A percentile compares a stretch with the other conserved stretches of the same genome.
phyloP scores from a whole-genome alignment of 2,888 invertebrate species.

The Alitta virens region DNA sequence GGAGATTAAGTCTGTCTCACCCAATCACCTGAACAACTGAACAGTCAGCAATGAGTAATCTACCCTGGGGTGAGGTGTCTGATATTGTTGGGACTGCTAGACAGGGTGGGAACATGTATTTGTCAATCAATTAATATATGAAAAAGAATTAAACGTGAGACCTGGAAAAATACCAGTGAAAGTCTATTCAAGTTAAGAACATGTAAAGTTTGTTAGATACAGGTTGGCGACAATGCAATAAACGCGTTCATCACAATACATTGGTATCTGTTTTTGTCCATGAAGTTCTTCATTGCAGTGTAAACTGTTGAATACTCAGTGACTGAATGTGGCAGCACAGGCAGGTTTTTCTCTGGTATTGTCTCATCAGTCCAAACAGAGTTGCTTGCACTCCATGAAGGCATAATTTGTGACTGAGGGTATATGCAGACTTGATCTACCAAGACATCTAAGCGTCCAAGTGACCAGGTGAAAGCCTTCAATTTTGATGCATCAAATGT shows the following conservation, averaged over 20 bases:
- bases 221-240: slow-evolving; percentile 12
- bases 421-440: not conserved
- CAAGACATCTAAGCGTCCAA: slow-evolving; percentile 3
- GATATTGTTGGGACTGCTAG: too few relatives aligned
- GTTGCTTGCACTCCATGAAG: slow-evolving; percentile 14
- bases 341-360: slow-evolving; percentile 4
- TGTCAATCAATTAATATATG: too few relatives aligned
- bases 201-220: too few relatives aligned
- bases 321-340: slow-evolving; percentile 7
- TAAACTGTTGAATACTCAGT: slow-evolving; percentile 1
- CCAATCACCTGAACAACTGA: too few relatives aligned
- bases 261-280: slow-evolving; percentile 4
- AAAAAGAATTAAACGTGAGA: too few relatives aligned
- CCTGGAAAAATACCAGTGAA: too few relatives aligned
- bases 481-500: not conserved
- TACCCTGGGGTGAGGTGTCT: too few relatives aligned
- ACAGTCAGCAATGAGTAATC: too few relatives aligned
- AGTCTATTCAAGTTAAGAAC: too few relatives aligned
- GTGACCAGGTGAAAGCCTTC: slow-evolving; percentile 4
- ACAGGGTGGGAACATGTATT: too few relatives aligned
- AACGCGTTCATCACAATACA: slow-evolving; percentile 11
- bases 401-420: slow-evolving; percentile 7
- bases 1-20: too few relatives aligned
- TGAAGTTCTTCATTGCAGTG: slow-evolving; percentile 12
- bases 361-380: slow-evolving; percentile 10